Evolutionary conservation across 1,140 invertebrate species (phyloP), one percentile per base, ranked within the genome.

Genomic region (Leptinotarsa defecta): DNA sequence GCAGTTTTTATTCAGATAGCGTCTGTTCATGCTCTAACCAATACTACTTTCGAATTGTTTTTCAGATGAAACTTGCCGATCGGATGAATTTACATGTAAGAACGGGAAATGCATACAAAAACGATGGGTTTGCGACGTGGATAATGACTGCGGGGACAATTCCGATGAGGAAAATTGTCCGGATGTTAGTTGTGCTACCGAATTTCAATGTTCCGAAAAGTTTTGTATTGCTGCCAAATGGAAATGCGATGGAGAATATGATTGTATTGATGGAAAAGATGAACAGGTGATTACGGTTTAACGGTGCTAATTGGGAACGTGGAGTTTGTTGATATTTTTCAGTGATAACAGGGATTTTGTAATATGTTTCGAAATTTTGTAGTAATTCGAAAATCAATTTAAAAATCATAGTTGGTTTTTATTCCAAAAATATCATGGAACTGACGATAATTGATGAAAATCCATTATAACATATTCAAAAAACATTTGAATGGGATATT

Each of bases 31-130:
- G 34, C 27, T 34, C 27, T 34, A 34, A 34, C 34, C 34, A 43
- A 43, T 43, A 43, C 11, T 43, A 43, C 17, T 67, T 22, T 75
- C 49, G 43, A 15, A 68, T 13, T 20, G 34, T 8, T 70, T 81
- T 84, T 68, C 83, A 95, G 94, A 95, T 89, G 92, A 94, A 81
- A 95, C 93, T 1, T 96, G 94, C 84, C 91, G 94, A 72, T 90
- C 94, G 20, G 94, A 96, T 83, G 94, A 97, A 84, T 97, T 96
- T 83, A 95, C 94, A 3, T 97, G 96, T 86, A 90, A 89, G 61
- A 95, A 96, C 81, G 94, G 95, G 13, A 92, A 94, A 76, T 97
- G 95, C 84, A 96, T 97, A 76, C 94, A 95, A 81, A 89, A 91
- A 77, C 87, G 90, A 6, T 98, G 95, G 95, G 90, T 93, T 8